Base-by-base conservation (phyloP, 1,140 invertebrate genomes). In the Drosophila subobscura region DNA sequence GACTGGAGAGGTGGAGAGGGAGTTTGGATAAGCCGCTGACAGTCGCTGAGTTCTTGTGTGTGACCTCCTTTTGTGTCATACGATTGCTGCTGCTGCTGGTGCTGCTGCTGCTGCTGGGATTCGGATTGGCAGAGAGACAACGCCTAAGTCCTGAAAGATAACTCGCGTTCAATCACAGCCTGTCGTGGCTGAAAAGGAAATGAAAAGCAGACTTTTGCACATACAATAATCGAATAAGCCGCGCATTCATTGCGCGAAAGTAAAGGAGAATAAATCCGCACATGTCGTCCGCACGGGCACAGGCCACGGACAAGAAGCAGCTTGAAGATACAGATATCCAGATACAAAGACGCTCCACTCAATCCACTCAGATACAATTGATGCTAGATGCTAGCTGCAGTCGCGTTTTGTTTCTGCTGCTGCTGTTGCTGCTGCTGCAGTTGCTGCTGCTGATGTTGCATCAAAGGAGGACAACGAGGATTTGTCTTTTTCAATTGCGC, bases 201-300 rank as follows among this genome's bases (percentile, higher is more conserved):
- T 71, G 83, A 81, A 86, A 37, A 75, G 81, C 83, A 57, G 64
- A 58, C 70, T 73, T 73, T 49, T 23, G 33, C 33, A 63, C 44
- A 52, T 57, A 75, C 64, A 86, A 81, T 86, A 86, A 86, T 88
- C 81, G 83, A 86, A 81, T 86, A 86, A 86, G 83, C 83, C 83
- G 81, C 77, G 77, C 55, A 86, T 86, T 86, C 81, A 86, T 77
- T 57, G 74, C 44, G 50, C 56, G 49, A 77, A 75, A 78, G 64
- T 77, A 58, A 83, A 86, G 76, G 65, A 79, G 42, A 66, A 86
- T 86, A 86, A 86, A 86, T 86, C 81, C 81, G 83, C 77, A 86
- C 77, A 85, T 86, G 73, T 81, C 67, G 53, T 65, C 50, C 42
- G 59, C 40, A 58, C 49, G 57, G 74, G 75, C 55, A 33, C 29